A percentile compares a stretch with the other conserved stretches of the same genome.
phyloP scores from a whole-genome alignment of 2,113 vertebrate species.

The Macquaria ambigua region DNA sequence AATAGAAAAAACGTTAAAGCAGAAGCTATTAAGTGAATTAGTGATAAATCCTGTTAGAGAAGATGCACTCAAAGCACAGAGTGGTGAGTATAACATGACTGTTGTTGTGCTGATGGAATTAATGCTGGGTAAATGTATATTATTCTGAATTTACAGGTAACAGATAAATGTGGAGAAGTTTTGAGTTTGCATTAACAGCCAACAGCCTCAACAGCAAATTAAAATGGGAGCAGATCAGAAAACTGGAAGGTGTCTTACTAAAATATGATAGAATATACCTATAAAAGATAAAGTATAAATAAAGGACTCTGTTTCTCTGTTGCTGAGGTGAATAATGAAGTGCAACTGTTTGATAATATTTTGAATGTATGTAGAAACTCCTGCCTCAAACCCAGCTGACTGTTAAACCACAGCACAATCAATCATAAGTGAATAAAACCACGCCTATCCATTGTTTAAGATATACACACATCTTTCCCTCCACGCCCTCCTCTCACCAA shows the following conservation, averaged over 20 bases:
- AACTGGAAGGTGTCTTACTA: not conserved
- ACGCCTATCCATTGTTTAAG: not conserved
- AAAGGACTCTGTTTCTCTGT: not conserved
- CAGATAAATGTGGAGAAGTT: not conserved
- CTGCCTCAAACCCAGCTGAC: not conserved
- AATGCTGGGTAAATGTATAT: no score
- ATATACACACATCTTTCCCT: constrained; percentile 3
- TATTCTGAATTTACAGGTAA: not conserved
- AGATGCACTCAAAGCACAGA: no score
- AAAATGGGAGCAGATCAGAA: not conserved
- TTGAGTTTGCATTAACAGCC: not conserved
- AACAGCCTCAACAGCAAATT: not conserved
- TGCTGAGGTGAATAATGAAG: not conserved
- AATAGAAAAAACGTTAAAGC: no score
- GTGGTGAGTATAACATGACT: no score
- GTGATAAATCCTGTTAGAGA: no score
- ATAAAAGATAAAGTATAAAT: not conserved
- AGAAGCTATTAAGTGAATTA: no score
- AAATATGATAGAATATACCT: not conserved
- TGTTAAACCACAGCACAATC: constrained; percentile 17
- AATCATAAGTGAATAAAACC: constrained; percentile 35
- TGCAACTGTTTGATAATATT: not conserved
- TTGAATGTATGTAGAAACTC: not conserved
- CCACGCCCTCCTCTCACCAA: constrained; percentile 5
- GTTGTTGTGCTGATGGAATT: no score